A percentile compares a stretch with the other conserved stretches of the same genome.
phyloP scores from a whole-genome alignment of 1,140 invertebrate genomes.

The Mesaphorura yosii region DNA sequence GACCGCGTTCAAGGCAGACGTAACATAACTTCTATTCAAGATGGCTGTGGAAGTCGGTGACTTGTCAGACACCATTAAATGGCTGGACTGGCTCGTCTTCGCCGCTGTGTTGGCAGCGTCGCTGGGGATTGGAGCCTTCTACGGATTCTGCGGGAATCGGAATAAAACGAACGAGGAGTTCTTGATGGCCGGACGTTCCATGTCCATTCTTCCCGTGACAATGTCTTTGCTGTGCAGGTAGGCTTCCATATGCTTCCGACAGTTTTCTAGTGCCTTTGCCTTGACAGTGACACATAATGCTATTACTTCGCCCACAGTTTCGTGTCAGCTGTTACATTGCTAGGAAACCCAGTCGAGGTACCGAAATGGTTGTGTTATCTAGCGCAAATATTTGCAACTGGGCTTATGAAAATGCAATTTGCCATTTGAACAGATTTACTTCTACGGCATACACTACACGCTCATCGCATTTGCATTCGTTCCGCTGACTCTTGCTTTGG shows the following conservation, averaged over 20 bases:
- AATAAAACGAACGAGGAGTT: constrained; percentile 64
- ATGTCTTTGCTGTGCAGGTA: constrained; percentile 58
- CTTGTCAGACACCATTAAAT: no score
- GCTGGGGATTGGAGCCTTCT: constrained; percentile 65
- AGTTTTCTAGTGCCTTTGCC: no score
- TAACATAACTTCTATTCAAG: no score
- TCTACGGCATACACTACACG: constrained; percentile 36
- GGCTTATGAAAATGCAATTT: no score
- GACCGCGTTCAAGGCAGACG: no score
- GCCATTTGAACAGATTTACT: constrained; percentile 39
- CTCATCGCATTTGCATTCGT: constrained; percentile 35
- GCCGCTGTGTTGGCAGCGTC: constrained; percentile 51
- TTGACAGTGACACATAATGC: no score
- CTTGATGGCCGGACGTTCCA: constrained; percentile 57
- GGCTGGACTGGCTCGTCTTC: constrained; percentile 15
- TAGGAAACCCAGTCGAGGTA: constrained; percentile 45
- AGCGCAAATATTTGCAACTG: no score
- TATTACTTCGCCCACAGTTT: constrained; percentile 38
- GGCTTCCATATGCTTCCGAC: no score
- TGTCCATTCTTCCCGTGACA: constrained; percentile 64
- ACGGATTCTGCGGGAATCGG: constrained; percentile 60
- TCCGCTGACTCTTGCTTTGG: constrained; percentile 36
- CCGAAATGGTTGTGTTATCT: no score
- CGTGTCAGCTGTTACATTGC: constrained; percentile 44
- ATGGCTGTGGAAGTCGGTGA: no score